Conservation (phyloP, 1,140 invertebrate species). For the Tetramorium parvispinum region DNA sequence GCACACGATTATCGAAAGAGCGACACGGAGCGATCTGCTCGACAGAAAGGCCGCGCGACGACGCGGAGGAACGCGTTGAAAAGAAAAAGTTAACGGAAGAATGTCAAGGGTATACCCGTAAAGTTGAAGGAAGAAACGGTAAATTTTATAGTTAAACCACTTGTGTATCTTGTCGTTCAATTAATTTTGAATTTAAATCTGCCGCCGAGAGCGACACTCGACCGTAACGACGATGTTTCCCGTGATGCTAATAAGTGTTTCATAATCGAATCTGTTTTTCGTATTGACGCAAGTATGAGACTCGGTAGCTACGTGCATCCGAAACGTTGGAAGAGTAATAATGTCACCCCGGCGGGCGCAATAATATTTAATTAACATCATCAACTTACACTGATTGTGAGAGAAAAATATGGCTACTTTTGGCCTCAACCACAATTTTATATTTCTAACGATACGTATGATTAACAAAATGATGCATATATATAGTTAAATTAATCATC, state of each 20-base stretch:
- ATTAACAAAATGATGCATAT: no score
- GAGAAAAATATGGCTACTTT: no score
- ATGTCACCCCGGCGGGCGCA: neutral
- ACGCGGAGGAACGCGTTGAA: neutral
- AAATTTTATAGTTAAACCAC: neutral
- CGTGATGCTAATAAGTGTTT: neutral
- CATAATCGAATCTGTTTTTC: neutral
- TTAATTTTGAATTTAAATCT: conserved; percentile 10
- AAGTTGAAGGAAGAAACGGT: neutral
- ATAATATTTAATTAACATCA: neutral
- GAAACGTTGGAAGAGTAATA: neutral
- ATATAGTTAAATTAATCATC: no score
- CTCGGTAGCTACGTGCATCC: neutral
- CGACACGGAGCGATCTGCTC: neutral
- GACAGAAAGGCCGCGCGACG: neutral
- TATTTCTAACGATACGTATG: no score
- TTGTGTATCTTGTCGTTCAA: neutral
- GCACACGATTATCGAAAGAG: conserved; percentile 18
- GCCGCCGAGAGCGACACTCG: neutral
- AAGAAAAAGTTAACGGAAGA: neutral
- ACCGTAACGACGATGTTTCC: neutral
- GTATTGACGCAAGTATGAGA: neutral
- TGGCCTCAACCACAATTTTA: no score
- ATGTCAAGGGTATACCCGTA: neutral
- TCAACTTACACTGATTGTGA: neutral